Conservation (phyloP, 2,113 vertebrate species). For the Nematolebias whitei region DNA sequence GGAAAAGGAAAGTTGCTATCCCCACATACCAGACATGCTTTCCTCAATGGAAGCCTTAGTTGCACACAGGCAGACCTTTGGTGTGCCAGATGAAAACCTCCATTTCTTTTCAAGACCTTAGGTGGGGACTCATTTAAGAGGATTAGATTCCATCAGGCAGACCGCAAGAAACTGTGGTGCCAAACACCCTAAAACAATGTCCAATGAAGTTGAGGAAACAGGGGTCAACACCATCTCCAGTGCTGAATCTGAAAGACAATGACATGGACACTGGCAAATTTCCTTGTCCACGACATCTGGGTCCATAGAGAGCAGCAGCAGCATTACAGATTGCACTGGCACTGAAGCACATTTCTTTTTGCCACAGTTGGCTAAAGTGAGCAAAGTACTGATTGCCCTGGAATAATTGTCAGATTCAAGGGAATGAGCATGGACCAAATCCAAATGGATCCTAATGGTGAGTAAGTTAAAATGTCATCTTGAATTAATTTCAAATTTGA, state of each 20-base stretch:
- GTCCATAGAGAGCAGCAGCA: conserved; percentile 37
- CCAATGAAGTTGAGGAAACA: conserved; percentile 32
- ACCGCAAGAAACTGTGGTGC: conserved; percentile 12
- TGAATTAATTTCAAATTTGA: too few species aligned
- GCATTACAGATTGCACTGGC: conserved; percentile 22
- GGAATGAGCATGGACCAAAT: conserved; percentile 22
- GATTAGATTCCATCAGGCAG: neutral
- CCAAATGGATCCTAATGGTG: neutral
- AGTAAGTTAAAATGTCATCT: too few species aligned
- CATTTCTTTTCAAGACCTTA: conserved; percentile 18
- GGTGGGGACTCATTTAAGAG: conserved; percentile 1
- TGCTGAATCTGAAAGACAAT: conserved; percentile 28
- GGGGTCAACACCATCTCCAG: conserved; percentile 11
- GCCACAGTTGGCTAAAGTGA: conserved; percentile 14
- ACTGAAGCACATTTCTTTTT: conserved; percentile 34
- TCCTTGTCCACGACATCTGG: neutral
- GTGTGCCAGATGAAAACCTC: neutral
- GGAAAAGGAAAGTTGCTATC: neutral
- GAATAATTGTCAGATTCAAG: conserved; percentile 25
- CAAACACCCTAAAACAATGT: conserved; percentile 6
- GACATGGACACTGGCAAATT: conserved; percentile 24
- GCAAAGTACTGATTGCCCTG: conserved; percentile 20
- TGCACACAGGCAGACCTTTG: neutral
- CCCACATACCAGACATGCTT: neutral
- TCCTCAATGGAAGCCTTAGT: neutral